Evolutionary conservation across 2,888 invertebrate species (phyloP), one percentile per base, ranked within the genome.

Genomic region (Catotricha subobsoleta): DNA sequence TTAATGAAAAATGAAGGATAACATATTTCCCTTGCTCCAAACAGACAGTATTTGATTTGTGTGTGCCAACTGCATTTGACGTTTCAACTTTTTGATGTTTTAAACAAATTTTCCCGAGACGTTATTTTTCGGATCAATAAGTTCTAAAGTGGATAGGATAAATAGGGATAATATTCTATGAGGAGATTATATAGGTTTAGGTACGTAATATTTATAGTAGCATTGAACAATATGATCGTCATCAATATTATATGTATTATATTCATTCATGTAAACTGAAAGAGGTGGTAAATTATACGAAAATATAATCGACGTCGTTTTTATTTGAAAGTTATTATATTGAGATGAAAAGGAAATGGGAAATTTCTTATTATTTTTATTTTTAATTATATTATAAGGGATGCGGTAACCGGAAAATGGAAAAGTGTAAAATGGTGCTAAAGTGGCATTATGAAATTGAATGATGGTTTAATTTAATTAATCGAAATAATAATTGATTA

Each of bases 31-130:
- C 29, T 13, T 8, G 7, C 21, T 19, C 7, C 18, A 21, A n/a
- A 8, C 25, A 8, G 7, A 25, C 25, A 25, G 21, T 35, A 20
- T 35, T 20, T 13, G 3, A 43, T 43, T 43, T 40, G 36, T 39
- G 42, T 44, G 42, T 40, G 39, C 37, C 44, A 40, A 36, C 42
- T 44, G 44, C 33, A 44, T 36, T 42, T 44, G 44, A 44, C 44
- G 40, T 44, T 44, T 44, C 37, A 40, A 40, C 44, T 44, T 44
- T 44, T 40, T 40, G 31, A 31, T 23, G 31, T 20, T 40, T 33
- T 40, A 29, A 29, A 4, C 30, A 30, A 30, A n/a, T n/a, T n/a
- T n/a, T n/a, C n/a, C n/a, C n/a, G n/a, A n/a, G n/a, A n/a, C n/a
- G n/a, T n/a, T n/a, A 34, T 34, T 34, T 34, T 34, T 34, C 34